These are phyloP conservation scores for Callithrix jacchus DNA, from an alignment of 2,113 vertebrate genomes.

Conservation along the genomic window DNA sequence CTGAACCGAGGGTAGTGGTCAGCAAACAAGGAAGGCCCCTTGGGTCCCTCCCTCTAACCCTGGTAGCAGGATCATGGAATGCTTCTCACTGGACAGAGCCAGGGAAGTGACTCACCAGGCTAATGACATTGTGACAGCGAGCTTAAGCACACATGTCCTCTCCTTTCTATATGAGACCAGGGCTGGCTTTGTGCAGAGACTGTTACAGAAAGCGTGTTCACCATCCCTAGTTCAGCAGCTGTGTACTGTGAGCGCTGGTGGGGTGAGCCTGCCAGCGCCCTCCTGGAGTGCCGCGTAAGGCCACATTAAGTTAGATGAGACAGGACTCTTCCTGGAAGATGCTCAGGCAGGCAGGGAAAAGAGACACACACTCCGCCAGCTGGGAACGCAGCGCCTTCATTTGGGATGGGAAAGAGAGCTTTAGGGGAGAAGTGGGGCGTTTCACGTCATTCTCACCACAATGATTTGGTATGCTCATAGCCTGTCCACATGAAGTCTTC, in stretches of 20 bases:
- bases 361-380: fast-evolving
- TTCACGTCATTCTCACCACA: background rate
- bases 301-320: background rate
- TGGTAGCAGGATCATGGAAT: background rate
- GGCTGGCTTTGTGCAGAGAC: background rate
- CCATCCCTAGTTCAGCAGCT: background rate
- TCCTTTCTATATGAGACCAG: background rate
- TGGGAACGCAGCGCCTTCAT: fast-evolving
- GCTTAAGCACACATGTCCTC: fast-evolving
- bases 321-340: fast-evolving
- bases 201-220: no score
- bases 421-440: fast-evolving
- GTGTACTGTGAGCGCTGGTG: background rate
- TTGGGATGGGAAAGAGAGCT: background rate
- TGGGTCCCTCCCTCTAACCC: background rate
- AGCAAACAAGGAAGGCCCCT: background rate
- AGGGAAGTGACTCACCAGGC: background rate
- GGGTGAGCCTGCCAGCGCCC: no score
- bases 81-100: background rate
- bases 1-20: fast-evolving
- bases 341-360: background rate
- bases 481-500: fast-evolving
- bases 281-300: no score
- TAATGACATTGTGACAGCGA: background rate
- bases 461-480: fast-evolving